Base-by-base conservation (phyloP, 2,113 vertebrate species). In the Furnarius figulus region DNA sequence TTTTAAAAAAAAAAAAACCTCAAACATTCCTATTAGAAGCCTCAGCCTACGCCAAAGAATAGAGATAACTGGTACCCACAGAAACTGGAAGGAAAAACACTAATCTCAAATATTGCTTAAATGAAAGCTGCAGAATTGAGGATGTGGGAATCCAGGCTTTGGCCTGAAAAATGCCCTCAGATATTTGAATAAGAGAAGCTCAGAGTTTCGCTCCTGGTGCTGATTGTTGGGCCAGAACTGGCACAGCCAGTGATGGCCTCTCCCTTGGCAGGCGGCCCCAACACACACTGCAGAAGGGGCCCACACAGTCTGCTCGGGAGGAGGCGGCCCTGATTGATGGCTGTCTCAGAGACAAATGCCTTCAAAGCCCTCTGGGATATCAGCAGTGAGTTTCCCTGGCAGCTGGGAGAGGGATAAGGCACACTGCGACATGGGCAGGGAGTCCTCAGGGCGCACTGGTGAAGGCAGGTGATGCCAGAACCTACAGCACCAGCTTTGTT, bases 21-120 rank as follows among this genome's bases (percentile, higher is more conserved):
- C 30, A 73, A 94, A n/a, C 12, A 55, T 53, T 86, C 68, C 31
- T 90, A 81, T 88, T 72, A 95, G 73, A 89, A 95, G 58, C 49
- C 55, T 77, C 93, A 95, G 56, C 90, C 92, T 59, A 94, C 52
- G 1, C 85, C 37, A 20, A 67, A 88, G 59, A 58, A 89, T 62
- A 91, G 78, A 82, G 74, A 62, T 35, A 95, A 93, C 61, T 23
- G 71, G 55, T 81, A 93, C 52, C 53, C 8, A 3, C 7, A 24
- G 37, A 88, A 74, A 63, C 2, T 24, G 11, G 53, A 71, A 93
- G 46, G 83, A 67, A 89, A 95, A 90, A 40, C 18, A 84, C 28
- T 40, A 7, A 56, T 59, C 70, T 85, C 47, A 83, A 65, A 61
- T 8, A 55, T 2, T 50, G 13, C 55, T 87, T 40, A 58, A 87